Evolutionary conservation across 2,113 vertebrate species (phyloP), one percentile per base, ranked within the genome.

Genomic region (Odobenus rosmarus): DNA sequence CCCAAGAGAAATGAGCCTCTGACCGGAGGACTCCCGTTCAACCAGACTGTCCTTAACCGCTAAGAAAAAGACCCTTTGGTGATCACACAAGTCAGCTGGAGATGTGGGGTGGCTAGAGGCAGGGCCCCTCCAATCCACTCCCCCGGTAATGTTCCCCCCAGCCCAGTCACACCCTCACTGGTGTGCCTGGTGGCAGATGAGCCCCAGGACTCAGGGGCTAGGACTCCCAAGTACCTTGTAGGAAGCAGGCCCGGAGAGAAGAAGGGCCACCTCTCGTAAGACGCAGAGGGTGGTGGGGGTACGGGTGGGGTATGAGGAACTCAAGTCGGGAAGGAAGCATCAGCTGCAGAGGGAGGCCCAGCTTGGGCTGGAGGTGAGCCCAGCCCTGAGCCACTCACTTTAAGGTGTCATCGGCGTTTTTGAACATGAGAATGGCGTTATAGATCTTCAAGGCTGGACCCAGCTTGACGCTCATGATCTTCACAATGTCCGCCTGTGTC

Each of bases 401-500:
- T 85, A 99, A 99, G 98, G 99, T 99, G 98, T 99, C 99, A 42
- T 99, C 99, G 67, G 99, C 99, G 0, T 99, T 99, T 99, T 99
- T 99, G 98, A 99, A 99, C 99, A 99, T 99, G 98, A 99, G 99
- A 96, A 99, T 99, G 98, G 99, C 99, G 26, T 99, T 99, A 99
- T 99, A 99, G 98, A 99, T 99, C 99, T 99, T 99, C 96, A 99
- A 99, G 42, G 99, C 99, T 0, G 99, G 99, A 77, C 99, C 99
- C 42, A 99, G 99, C 98, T 99, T 99, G 98, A 99, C 99, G 90
- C 99, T 99, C 99, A 99, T 99, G 97, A 99, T 99, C 99, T 99
- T 99, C 98, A 99, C 99, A 85, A 99, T 99, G 98, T 99, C 99
- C 23, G 99, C 99, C 98, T 99, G 99, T 0, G 99, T 99, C 98